These are phyloP conservation scores for Fistularia commersonii DNA, from an alignment of 2,797 vertebrate genomes.

Conservation along the genomic window DNA sequence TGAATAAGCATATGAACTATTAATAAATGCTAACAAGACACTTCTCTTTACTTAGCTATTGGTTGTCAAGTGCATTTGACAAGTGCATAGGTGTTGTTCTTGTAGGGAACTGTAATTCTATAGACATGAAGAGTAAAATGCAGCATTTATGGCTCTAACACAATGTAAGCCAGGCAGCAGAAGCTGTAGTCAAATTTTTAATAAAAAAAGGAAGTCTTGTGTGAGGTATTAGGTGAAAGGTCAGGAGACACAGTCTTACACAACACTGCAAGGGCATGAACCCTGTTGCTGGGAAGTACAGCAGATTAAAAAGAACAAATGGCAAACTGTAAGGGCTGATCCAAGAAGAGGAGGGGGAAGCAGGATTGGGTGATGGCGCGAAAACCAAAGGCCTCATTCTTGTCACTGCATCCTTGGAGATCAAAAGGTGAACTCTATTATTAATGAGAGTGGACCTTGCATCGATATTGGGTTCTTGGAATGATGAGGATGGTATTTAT, in stretches of 20 bases:
- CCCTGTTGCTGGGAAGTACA: constrained; percentile 30
- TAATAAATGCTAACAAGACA: too few relatives aligned
- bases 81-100: too few relatives aligned
- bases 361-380: constrained; percentile 18
- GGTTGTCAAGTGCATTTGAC: too few relatives aligned
- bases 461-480: too few relatives aligned
- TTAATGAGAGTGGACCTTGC: background rate
- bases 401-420: background rate
- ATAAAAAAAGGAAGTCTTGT: constrained; percentile 10
- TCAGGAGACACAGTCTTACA: constrained; percentile 32
- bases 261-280: constrained; percentile 18
- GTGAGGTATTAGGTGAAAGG: constrained; percentile 43
- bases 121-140: too few relatives aligned
- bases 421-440: background rate
- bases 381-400: background rate
- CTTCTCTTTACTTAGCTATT: too few relatives aligned
- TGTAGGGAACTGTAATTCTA: too few relatives aligned
- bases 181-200: too few relatives aligned
- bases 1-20: too few relatives aligned
- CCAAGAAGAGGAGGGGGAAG: constrained; percentile 12
- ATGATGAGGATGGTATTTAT: too few relatives aligned
- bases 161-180: too few relatives aligned
- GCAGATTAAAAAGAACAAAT: constrained; percentile 51
- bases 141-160: too few relatives aligned
- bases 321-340: constrained; percentile 36